Base-by-base conservation (phyloP, 2,888 invertebrate genomes). In the Pterostichus madidus region DNA sequence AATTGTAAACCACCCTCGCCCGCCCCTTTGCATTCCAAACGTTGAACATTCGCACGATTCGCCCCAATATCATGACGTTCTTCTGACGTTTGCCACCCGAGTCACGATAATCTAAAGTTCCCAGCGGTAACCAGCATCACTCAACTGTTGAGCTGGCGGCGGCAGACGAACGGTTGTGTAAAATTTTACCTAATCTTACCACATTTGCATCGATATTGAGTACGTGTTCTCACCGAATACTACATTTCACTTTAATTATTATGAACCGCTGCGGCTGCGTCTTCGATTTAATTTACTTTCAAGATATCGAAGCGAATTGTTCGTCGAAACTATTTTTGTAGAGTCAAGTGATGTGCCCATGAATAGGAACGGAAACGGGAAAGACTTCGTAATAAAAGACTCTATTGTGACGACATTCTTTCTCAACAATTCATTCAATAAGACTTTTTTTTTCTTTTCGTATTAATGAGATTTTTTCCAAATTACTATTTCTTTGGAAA, bases 1-100 rank as follows among this genome's bases (percentile, higher is more conserved):
- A 88, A 88, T 89, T 89, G 89, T 89, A 88, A 89, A 88, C 89
- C 88, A 87, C 88, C 88, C 88, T 87, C 13, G 86, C 87, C 87
- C 86, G 86, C 86, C 87, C 86, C 86, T 85, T 86, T 87, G 87
- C 88, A 88, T 89, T 88, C 89, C 89, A 86, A 83, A 86, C 89
- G 85, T 87, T 87, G 87, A 88, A 88, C 88, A 88, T 89, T 88
- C 88, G 87, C 88, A 87, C 39, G 39, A 39, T 39, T 5, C 39
- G 6, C 39, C 6, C 88, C 89, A 88, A 89, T 89, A 89, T 87
- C 86, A 84, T 39, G 39, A 39, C 39, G 39, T 39, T 39, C 39
- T 39, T 39, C 83, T 85, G 68, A 61, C 61, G 78, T 68, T 80
- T 68, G 31, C 32, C 46, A 80, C 80, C 44, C 68, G 80, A 39